phyloP scores from a whole-genome alignment of 2,797 vertebrate species.

The Argya squamiceps region DNA sequence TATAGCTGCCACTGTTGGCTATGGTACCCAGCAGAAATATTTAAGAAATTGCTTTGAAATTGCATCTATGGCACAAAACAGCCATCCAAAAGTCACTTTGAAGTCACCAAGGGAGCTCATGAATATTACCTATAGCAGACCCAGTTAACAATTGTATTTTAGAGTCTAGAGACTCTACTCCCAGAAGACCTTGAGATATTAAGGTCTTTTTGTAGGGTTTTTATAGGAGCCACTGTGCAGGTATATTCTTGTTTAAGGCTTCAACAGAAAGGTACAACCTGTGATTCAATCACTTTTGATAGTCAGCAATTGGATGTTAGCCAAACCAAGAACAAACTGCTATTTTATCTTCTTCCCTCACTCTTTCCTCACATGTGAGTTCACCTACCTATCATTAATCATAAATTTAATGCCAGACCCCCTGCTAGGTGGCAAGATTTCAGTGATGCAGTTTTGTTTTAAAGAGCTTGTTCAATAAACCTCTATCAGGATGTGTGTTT shows the following conservation, averaged over 20 bases:
- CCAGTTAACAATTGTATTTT: not conserved
- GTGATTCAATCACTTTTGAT: not conserved
- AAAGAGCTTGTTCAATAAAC: not conserved
- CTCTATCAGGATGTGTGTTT: not conserved
- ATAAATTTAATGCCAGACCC: not conserved
- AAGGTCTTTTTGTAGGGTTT: not conserved
- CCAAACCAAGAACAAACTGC: not conserved
- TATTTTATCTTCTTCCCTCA: not conserved
- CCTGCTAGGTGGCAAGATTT: not conserved
- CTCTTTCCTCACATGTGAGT: not conserved
- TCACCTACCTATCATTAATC: not conserved
- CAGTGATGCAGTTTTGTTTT: not conserved
- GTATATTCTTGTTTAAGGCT: not conserved
- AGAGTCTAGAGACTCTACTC: not conserved
- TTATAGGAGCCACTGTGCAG: not conserved
- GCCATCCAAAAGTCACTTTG: not conserved
- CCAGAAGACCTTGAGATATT: not conserved
- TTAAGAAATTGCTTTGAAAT: not conserved
- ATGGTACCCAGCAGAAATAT: not conserved
- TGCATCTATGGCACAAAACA: not conserved
- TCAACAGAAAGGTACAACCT: not conserved
- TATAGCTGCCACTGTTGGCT: not conserved
- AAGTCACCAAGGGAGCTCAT: not conserved
- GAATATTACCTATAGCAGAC: not conserved
- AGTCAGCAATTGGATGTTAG: not conserved